Evolutionary conservation across 2,888 invertebrate genomes (phyloP), one percentile per base, ranked within the genome.

Genomic region (Dicyrtomina minuta): DNA sequence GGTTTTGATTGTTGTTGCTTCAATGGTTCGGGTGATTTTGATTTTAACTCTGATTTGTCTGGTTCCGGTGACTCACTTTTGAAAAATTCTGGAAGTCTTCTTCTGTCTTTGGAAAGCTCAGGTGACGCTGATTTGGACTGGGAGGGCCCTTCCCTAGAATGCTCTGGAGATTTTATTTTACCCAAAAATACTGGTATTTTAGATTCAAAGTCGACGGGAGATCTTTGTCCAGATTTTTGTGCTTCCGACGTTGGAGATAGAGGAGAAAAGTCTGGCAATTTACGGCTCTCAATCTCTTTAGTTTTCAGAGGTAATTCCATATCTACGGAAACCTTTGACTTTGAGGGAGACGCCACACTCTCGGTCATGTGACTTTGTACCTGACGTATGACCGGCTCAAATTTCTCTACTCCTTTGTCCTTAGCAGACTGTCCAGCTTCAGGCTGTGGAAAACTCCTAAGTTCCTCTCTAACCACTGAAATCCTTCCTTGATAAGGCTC

Each of bases 121-220:
- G 53, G 53, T 6, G 53, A 22, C 4, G 33, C 12, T 15, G 56
- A 27, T 27, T 27, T 13, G 6, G 33, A n/a, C 1, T 1, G 17
- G 33, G 39, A 12, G 13, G 56, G n/a, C n/a, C 33, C 33, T 33
- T 33, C 33, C 33, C 33, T 24, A 26, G 55, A 24, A 3, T 55
- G 26, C 51, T 61, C 61, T 4, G 61, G 61, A 2, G 61, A 61
- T 17, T 61, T 61, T 17, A 26, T 15, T 51, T 64, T 64, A 8
- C 22, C 39, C 33, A 41, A n/a, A 60, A 27, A 17, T 17, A 24
- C n/a, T n/a, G 61, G 61, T 8, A 46, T 27, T 27, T 15, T 20
- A 44, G 61, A 60, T 20, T 43, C 44, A 5, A 8, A 33, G 10
- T 22, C 24, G 17, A 20, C 41, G 43, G 41, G 58, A 39, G n/a